Evolutionary conservation across 2,113 vertebrate species (phyloP).

Genomic region (Falcunculus frontatus): DNA sequence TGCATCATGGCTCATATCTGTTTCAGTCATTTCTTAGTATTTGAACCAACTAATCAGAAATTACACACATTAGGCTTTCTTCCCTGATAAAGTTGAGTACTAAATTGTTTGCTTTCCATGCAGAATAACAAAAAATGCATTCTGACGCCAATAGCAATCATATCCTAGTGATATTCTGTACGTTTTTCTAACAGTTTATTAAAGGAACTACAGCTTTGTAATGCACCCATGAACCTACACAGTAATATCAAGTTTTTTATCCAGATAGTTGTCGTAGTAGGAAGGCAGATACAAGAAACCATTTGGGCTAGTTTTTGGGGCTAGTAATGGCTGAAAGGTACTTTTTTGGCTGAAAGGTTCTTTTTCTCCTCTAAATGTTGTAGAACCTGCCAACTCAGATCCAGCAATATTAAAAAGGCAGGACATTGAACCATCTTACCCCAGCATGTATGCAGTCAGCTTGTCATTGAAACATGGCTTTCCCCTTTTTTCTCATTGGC

Average conservation of each 20-base stretch:
- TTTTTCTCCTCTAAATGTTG: not conserved
- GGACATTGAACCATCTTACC: not conserved
- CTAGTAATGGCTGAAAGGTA: not conserved
- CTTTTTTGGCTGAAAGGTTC: too few species aligned
- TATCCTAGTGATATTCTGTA: not conserved
- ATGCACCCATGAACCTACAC: rapidly evolving
- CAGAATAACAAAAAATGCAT: not conserved
- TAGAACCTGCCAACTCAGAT: not conserved
- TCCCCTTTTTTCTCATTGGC: not conserved
- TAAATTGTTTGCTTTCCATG: not conserved
- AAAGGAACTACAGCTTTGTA: not conserved
- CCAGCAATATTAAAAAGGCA: not conserved
- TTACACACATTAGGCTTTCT: not conserved
- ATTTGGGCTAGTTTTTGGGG: not conserved
- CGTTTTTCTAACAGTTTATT: not conserved
- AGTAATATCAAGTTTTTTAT: not conserved
- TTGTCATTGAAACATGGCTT: not conserved
- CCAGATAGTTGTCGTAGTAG: not conserved
- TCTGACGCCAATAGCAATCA: not conserved
- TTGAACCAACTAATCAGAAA: not conserved
- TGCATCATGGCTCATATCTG: not conserved
- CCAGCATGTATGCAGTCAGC: rapidly evolving
- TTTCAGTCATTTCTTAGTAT: not conserved
- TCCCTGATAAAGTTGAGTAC: not conserved
- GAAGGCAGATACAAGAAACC: not conserved